Evolutionary conservation across 2,888 invertebrate genomes (phyloP), one percentile per base, ranked within the genome.

Genomic region (Rambutsinella grinnellia): DNA sequence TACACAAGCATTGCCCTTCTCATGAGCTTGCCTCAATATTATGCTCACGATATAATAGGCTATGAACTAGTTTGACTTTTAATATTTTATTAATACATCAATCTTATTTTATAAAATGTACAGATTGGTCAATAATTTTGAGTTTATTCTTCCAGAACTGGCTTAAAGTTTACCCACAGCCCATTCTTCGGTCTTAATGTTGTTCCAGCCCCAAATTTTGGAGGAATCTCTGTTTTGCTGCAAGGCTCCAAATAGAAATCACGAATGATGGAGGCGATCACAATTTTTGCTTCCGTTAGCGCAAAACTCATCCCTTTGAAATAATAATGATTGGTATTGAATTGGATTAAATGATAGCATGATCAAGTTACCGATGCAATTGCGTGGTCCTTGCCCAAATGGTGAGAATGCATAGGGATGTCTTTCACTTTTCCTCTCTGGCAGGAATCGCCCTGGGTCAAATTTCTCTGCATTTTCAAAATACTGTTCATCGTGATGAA

Each of bases 361-460:
- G 6, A 58, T 26, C 27, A 8, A 57, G 10, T 36, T 23, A 62
- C 62, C 53, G 28, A 65, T 53, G 24, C 65, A 65, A 15, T 54
- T 53, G 1, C 60, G 19, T 2, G 51, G 28, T 0, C 74, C 74
- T 26, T 72, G 74, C 1, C 74, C 74, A 57, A 78, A 78, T 0
- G 90, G 90, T 81, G 89, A 81, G 77, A 89, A 90, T 0, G 88
- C 85, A 53, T 87, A 87, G 0, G 88, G 87, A n/a, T 86, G 83
- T 17, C 89, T 88, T 17, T 87, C 87, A 0, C 86, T 85, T 79
- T 89, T 89, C 83, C 90, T 90, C 79, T 90, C 89, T 0, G 90
- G 88, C 1, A 87, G 89, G 84, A 90, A 90, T 80, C 91, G 86
- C 75, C 90, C 89, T 0, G 91, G 91, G 84, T 90, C 88, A 62